Evolutionary conservation across 2,113 vertebrate genomes (phyloP).

Genomic region (Centrocercus urophasianus): DNA sequence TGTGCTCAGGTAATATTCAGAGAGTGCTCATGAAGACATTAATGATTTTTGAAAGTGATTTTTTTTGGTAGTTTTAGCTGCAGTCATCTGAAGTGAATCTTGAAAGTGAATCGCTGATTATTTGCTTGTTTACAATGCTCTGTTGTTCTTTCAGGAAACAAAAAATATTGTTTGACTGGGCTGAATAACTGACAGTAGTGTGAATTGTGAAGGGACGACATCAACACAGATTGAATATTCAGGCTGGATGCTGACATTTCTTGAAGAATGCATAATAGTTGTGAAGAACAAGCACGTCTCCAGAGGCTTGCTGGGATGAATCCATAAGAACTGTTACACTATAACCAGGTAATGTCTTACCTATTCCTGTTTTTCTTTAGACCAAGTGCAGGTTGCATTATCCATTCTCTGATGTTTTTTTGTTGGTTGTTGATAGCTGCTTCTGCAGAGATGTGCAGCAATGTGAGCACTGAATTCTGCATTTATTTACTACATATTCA

Average conservation of each 20-base stretch:
- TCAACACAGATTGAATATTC: not conserved
- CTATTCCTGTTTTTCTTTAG: not conserved
- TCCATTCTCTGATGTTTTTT: not conserved
- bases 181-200: not conserved
- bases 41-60: conserved; percentile 1
- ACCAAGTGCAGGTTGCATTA: not conserved
- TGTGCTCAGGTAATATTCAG: not conserved
- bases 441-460: not conserved
- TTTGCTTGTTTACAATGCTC: not conserved
- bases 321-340: not conserved
- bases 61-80: not conserved
- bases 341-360: not conserved
- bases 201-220: not conserved
- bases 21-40: not conserved
- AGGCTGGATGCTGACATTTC: not conserved
- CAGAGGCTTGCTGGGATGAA: not conserved
- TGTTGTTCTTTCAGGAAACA: not conserved
- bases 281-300: not conserved
- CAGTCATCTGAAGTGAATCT: not conserved
- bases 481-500: not conserved
- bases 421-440: not conserved
- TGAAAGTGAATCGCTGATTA: conserved; percentile 18
- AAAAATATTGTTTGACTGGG: not conserved
- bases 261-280: not conserved
- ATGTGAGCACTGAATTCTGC: not conserved